A percentile compares a stretch with the other conserved stretches of the same genome.
phyloP scores from a whole-genome alignment of 2,888 invertebrate species.

The Pyrrhosoma nymphula region DNA sequence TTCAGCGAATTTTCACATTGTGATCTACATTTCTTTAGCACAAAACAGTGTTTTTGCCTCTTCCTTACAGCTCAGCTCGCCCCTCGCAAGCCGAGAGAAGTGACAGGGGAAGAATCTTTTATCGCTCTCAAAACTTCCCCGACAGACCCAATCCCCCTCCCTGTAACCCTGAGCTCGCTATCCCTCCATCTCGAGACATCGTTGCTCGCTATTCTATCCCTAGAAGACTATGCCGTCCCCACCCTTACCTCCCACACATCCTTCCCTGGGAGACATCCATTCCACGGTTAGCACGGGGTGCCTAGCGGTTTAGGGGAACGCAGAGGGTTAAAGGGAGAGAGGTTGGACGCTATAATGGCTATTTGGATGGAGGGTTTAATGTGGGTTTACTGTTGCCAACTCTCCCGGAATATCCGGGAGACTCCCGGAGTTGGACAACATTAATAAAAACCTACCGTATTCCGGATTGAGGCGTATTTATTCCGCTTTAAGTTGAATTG shows the following conservation, averaged over 20 bases:
- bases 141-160: neutral
- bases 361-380: too few relatives aligned
- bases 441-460: too few relatives aligned
- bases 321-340: too few relatives aligned
- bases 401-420: too few relatives aligned
- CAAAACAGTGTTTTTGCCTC: neutral
- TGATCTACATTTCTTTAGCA: neutral
- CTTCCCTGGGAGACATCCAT: neutral
- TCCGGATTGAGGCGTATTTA: too few relatives aligned
- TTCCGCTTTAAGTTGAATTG: too few relatives aligned
- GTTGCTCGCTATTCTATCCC: neutral
- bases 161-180: neutral
- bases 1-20: neutral
- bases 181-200: neutral
- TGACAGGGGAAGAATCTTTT: neutral
- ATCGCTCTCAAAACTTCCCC: neutral
- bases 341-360: too few relatives aligned
- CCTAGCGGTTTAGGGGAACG: neutral
- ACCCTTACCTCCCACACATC: neutral
- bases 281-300: neutral
- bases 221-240: neutral
- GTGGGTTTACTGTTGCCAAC: too few relatives aligned
- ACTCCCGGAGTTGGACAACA: too few relatives aligned
- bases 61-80: neutral
- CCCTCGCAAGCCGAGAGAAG: neutral